Conservation (phyloP, 2,888 invertebrate species). For the Cactoblastis cactorum region DNA sequence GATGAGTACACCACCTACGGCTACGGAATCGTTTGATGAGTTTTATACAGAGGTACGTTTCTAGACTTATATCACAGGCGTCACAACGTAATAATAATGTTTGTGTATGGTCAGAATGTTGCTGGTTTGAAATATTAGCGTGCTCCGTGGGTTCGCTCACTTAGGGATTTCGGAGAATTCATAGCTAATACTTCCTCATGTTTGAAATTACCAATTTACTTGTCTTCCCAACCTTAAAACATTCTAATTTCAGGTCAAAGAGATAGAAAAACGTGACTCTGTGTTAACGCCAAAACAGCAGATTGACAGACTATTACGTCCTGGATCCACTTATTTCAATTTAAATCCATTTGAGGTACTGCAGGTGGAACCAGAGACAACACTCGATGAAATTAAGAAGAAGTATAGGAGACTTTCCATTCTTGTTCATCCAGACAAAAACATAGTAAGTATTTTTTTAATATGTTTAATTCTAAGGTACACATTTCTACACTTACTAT, state of each 20-base stretch:
- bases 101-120: too few species aligned
- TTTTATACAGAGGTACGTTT: conserved; percentile 88
- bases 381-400: conserved; percentile 96
- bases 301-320: conserved; percentile 95
- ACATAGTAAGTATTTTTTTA: conserved; percentile 72
- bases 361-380: conserved; percentile 93
- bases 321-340: conserved; percentile 99
- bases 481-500: too few species aligned
- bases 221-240: too few species aligned
- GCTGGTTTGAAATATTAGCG: too few species aligned
- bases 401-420: conserved; percentile 98
- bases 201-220: too few species aligned
- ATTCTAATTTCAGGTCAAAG: conserved; percentile 91
- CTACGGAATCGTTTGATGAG: conserved; percentile 86
- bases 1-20: conserved; percentile 48
- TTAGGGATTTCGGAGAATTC: too few species aligned
- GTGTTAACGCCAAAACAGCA: conserved; percentile 98
- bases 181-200: too few species aligned
- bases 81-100: too few species aligned
- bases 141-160: too few species aligned
- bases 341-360: conserved; percentile 97
- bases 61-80: conserved; percentile 8
- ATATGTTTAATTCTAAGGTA: too few species aligned
- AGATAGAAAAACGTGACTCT: conserved; percentile 98
- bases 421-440: conserved; percentile 99